Evolutionary conservation across 2,113 vertebrate species (phyloP), one percentile per base, ranked within the genome.

Genomic region (Oreocharis arfaki): DNA sequence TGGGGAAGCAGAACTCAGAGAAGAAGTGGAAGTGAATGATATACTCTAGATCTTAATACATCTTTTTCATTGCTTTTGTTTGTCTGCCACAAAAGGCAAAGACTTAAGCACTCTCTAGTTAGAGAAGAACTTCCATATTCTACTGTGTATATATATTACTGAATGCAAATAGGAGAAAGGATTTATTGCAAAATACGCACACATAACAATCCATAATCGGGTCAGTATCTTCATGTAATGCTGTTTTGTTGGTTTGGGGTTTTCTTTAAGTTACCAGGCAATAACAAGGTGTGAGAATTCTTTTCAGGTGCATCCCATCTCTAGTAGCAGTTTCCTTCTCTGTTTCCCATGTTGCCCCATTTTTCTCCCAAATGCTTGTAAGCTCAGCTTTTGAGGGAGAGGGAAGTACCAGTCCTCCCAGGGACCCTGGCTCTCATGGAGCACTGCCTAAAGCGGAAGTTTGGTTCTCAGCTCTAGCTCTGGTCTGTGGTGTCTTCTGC

Each of bases 301-400:
- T 93, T 89, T 39, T 26, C 6, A 6, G 4, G 15, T 57, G 5
- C 14, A 16, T 52, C 6, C 17, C 16, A 60, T 27, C 37, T 78
- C 22, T 26, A 20, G 19, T 27, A 50, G 21, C 1, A 41, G 3
- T 59, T 87, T 77, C 18, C 19, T 71, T 77, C n/a, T 73, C 12
- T 41, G 12, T 35, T 28, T 41, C 5, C 11, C 2, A 1, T 0
- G 4, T 46, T 79, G 3, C 6, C 13, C 7, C 3, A 2, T 73
- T 74, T 95, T 77, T 82, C 27, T 50, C 21, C 11, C 6, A 56
- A 44, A 46, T 22, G 11, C 60, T 89, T 44, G 42, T 16, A 41
- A 89, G 3, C 8, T 78, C 41, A 69, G 22, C 3, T 85, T 79
- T 65, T 77, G 57, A 53, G 65, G 24, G n/a, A 59, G 20, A 65